A percentile compares a stretch with the other conserved stretches of the same genome.
Conservation (phyloP, 2,797 vertebrate genomes). For the Orestias chungarensis region DNA sequence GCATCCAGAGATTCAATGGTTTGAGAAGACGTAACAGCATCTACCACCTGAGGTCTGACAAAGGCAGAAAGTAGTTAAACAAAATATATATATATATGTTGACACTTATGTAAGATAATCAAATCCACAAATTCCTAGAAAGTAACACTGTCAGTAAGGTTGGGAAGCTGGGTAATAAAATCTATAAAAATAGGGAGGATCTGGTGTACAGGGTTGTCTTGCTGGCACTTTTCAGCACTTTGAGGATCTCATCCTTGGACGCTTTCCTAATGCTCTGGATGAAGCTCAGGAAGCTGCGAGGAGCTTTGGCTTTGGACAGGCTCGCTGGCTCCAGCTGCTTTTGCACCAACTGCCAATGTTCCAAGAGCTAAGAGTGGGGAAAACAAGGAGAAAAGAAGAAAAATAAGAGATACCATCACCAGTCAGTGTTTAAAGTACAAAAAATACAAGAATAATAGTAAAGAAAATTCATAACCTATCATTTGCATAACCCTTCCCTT, state of each 20-base stretch:
- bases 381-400: conserved; percentile 26
- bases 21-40: conserved; percentile 92
- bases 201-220: conserved; percentile 88
- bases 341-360: conserved; percentile 85
- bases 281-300: conserved; percentile 88
- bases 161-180: conserved; percentile 12
- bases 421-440: conserved; percentile 29
- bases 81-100: neutral
- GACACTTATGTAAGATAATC: neutral
- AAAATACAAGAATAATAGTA: neutral
- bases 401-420: conserved; percentile 43
- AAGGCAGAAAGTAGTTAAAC: conserved; percentile 20
- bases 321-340: conserved; percentile 86
- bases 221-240: conserved; percentile 85
- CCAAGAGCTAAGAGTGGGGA: conserved; percentile 80
- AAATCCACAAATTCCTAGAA: neutral
- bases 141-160: neutral
- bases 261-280: conserved; percentile 89
- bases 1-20: conserved; percentile 89
- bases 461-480: neutral
- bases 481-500: neutral
- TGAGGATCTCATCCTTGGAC: conserved; percentile 88
- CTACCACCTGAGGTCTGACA: conserved; percentile 92
- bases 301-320: conserved; percentile 86
- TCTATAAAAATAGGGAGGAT: conserved; percentile 18